Evolutionary conservation across 2,797 vertebrate genomes (phyloP).

Genomic region (Rhynchotus rufescens): DNA sequence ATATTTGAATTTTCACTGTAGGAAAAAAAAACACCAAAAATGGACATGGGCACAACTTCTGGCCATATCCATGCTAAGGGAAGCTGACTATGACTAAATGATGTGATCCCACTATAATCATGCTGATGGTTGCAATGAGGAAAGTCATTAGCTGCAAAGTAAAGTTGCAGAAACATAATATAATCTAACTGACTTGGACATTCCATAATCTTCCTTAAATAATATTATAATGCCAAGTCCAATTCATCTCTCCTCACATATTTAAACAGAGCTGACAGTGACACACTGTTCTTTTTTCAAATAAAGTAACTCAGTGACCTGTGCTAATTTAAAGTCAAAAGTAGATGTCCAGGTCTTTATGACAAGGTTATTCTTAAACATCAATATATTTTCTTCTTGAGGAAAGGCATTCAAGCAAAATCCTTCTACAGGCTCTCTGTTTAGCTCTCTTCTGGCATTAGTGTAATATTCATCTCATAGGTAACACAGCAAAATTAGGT

Average conservation of each 20-base stretch:
- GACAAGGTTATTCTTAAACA: background rate
- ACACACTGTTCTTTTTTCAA: constrained; percentile 34
- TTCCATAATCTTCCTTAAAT: constrained; percentile 65
- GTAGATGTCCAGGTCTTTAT: background rate
- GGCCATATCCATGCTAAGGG: background rate
- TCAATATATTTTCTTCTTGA: background rate
- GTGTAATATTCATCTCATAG: background rate
- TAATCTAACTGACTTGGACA: constrained; percentile 47
- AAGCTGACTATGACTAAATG: constrained; percentile 38
- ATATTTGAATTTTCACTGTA: background rate
- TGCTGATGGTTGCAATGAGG: constrained; percentile 50
- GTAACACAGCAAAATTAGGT: background rate
- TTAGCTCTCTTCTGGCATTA: background rate
- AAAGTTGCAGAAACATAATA: constrained; percentile 37
- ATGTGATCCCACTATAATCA: constrained; percentile 4
- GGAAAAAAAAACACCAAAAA: background rate
- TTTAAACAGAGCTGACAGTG: constrained; percentile 53
- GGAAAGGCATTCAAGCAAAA: background rate
- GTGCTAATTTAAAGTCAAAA: constrained; percentile 18
- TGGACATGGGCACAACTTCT: background rate
- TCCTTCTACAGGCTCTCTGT: background rate
- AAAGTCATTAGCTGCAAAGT: constrained; percentile 61
- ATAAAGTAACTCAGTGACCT: constrained; percentile 24
- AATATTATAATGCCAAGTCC: constrained; percentile 58
- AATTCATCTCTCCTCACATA: constrained; percentile 46